Conservation (phyloP, 2,797 vertebrate species). For the Ctenosaura bakeri region DNA sequence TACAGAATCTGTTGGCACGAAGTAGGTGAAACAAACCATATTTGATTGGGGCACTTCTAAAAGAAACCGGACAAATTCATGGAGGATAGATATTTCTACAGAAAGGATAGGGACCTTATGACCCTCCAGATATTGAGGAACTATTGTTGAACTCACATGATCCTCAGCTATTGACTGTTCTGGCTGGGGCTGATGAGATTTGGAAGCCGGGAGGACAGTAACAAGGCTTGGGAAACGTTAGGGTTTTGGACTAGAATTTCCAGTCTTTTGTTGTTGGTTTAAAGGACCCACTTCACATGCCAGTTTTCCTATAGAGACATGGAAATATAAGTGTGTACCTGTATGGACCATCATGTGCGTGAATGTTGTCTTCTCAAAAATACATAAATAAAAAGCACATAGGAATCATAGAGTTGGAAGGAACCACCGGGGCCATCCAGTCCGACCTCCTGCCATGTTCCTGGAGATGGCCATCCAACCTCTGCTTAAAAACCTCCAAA, state of each 20-base stretch:
- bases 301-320: background rate
- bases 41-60: background rate
- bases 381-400: conserved; percentile 38
- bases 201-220: background rate
- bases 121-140: too few species aligned
- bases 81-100: background rate
- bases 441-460: too few species aligned
- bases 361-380: conserved; percentile 36
- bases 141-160: background rate
- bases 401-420: background rate
- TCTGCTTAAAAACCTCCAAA: too few species aligned
- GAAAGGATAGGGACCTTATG: background rate
- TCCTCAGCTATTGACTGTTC: too few species aligned
- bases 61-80: background rate
- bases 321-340: background rate
- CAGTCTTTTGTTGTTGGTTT: background rate
- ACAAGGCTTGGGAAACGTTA: background rate
- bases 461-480: too few species aligned
- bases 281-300: background rate
- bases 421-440: too few species aligned
- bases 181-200: background rate
- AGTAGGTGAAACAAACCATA: background rate
- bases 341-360: background rate
- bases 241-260: background rate
- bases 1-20: background rate